A percentile compares a stretch with the other conserved stretches of the same genome.
phyloP scores from a whole-genome alignment of 37 sponge, comb jelly and placozoan genomes.

The Chondrosia reniformis region DNA sequence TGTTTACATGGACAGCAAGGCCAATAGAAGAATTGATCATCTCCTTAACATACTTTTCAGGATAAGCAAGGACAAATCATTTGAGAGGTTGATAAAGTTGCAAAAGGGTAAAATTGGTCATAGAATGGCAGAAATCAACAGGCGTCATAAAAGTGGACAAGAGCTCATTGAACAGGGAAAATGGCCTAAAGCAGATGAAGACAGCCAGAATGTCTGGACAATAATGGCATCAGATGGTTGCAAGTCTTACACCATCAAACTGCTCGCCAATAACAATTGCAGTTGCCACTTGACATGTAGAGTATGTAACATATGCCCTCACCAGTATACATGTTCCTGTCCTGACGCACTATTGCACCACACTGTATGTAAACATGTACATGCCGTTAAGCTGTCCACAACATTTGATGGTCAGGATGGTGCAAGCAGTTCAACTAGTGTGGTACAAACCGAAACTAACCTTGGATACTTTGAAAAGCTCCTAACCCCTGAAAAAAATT shows the following conservation, averaged over 20 bases:
- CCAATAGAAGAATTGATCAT: constrained; percentile 42
- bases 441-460: neutral
- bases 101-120: neutral
- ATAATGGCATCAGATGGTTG: neutral
- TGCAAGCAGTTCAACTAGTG: neutral
- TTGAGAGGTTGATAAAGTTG: constrained; percentile 8
- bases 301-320: neutral
- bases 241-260: neutral
- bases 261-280: neutral
- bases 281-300: neutral
- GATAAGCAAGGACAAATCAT: constrained; percentile 45
- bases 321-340: neutral
- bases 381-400: neutral
- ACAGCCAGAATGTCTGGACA: neutral
- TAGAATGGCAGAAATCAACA: neutral
- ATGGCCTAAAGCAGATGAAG: neutral
- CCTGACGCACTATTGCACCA: neutral
- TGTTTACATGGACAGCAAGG: constrained; percentile 36
- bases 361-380: neutral
- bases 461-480: neutral
- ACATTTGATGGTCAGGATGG: neutral
- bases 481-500: too few relatives aligned
- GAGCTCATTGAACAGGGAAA: neutral
- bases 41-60: constrained; percentile 32
- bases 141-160: neutral